Percentiles rank a stretch among this genome's conserved stretches.
Evolutionary conservation across 2,888 invertebrate genomes (phyloP).

Genomic region (Panzeria rudis): DNA sequence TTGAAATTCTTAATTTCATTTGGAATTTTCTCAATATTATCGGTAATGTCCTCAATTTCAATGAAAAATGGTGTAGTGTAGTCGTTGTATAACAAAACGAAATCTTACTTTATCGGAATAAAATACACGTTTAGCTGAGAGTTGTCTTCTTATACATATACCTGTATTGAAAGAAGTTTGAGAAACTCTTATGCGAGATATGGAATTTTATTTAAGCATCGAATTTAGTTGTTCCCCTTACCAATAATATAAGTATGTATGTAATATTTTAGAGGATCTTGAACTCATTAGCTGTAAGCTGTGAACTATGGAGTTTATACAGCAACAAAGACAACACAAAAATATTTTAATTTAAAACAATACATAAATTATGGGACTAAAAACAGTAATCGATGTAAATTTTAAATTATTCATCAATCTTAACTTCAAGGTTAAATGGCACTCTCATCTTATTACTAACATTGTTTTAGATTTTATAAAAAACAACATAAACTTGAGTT

Average conservation of each 20-base stretch:
- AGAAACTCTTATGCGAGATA: too few relatives aligned
- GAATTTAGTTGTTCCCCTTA: conserved; percentile 5
- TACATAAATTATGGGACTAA: not conserved
- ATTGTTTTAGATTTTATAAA: not conserved
- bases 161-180: too few relatives aligned
- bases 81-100: too few relatives aligned
- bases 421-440: not conserved
- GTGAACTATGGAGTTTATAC: conserved; percentile 22
- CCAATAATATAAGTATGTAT: not conserved
- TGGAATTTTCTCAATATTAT: too few relatives aligned
- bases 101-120: too few relatives aligned
- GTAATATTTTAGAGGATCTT: conserved; percentile 26
- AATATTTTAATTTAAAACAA: not conserved
- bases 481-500: too few relatives aligned
- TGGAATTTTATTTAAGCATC: not conserved
- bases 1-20: too few relatives aligned
- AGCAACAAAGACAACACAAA: conserved; percentile 1
- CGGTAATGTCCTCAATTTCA: too few relatives aligned
- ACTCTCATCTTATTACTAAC: not conserved
- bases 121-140: too few relatives aligned
- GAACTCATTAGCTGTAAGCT: conserved; percentile 40
- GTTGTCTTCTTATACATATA: too few relatives aligned
- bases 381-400: not conserved
- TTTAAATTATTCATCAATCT: not conserved
- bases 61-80: too few relatives aligned